Evolutionary conservation across 2,888 invertebrate genomes (phyloP).

Genomic region (Plebejus argus): DNA sequence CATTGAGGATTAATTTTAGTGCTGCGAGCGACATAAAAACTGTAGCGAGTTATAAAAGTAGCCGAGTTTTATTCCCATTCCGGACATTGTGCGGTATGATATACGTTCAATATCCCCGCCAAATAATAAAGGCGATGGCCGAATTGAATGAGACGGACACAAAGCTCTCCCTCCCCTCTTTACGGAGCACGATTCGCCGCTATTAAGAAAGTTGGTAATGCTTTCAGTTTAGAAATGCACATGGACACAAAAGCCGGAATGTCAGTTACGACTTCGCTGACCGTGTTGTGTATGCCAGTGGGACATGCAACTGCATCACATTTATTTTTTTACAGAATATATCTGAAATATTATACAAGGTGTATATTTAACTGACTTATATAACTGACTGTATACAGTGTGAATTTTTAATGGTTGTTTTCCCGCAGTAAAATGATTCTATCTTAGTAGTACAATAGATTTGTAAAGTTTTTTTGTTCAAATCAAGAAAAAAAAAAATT

Average conservation of each 20-base stretch:
- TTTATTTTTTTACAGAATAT: too few species aligned
- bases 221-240: constrained; percentile 14
- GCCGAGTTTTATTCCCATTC: background rate
- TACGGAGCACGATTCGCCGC: background rate
- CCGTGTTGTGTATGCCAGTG: background rate
- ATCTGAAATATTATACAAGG: too few species aligned
- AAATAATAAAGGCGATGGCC: constrained; percentile 23
- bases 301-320: background rate
- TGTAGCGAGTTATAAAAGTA: background rate
- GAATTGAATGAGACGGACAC: constrained; percentile 8
- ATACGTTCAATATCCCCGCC: background rate
- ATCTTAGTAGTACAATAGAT: too few species aligned
- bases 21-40: background rate
- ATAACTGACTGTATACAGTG: too few species aligned
- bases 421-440: too few species aligned
- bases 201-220: background rate
- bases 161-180: background rate
- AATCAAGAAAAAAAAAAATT: too few species aligned
- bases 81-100: constrained; percentile 18
- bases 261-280: background rate
- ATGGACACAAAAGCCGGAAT: constrained; percentile 4
- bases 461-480: too few species aligned
- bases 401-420: too few species aligned
- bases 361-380: too few species aligned
- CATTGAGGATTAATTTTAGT: constrained; percentile 2